phyloP scores from a whole-genome alignment of 2,797 vertebrate species.

The Anguilla megastoma region DNA sequence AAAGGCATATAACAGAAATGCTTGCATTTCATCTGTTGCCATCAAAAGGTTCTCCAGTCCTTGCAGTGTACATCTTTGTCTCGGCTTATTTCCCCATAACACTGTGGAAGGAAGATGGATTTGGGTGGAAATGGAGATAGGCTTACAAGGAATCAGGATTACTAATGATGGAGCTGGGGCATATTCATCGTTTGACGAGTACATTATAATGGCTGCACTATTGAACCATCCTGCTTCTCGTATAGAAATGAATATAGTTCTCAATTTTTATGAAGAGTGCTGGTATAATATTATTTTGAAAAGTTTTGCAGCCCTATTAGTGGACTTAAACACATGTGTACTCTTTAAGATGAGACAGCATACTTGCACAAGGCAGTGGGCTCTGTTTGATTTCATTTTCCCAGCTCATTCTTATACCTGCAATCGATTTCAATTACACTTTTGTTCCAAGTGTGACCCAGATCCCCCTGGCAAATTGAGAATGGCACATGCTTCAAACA shows the following conservation, averaged over 20 bases:
- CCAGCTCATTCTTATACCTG: not conserved
- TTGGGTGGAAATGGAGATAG: not conserved
- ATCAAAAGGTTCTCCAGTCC: not conserved
- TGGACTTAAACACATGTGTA: not conserved
- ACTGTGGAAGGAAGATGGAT: slow-evolving; percentile 19
- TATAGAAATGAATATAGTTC: slow-evolving; percentile 22
- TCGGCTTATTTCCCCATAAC: not conserved
- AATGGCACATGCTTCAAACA: not conserved
- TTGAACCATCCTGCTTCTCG: not conserved
- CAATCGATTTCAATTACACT: slow-evolving; percentile 23
- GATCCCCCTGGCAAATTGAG: not conserved
- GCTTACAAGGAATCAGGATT: slow-evolving; percentile 4
- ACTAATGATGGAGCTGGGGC: not conserved
- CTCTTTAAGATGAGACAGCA: not conserved
- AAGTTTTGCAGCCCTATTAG: not conserved
- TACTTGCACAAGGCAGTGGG: not conserved
- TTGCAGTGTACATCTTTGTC: not conserved
- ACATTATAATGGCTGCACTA: slow-evolving; percentile 16
- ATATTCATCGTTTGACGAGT: not conserved
- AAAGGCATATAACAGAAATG: slow-evolving; percentile 9
- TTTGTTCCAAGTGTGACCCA: slow-evolving; percentile 9
- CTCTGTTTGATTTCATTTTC: slow-evolving; percentile 4
- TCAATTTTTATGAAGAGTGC: not conserved
- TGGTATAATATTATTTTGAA: not conserved
- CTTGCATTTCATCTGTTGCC: slow-evolving; percentile 23